Evolutionary conservation across 1,140 invertebrate genomes (phyloP), one percentile per base, ranked within the genome.

Genomic region (Palaemon carinicauda): DNA sequence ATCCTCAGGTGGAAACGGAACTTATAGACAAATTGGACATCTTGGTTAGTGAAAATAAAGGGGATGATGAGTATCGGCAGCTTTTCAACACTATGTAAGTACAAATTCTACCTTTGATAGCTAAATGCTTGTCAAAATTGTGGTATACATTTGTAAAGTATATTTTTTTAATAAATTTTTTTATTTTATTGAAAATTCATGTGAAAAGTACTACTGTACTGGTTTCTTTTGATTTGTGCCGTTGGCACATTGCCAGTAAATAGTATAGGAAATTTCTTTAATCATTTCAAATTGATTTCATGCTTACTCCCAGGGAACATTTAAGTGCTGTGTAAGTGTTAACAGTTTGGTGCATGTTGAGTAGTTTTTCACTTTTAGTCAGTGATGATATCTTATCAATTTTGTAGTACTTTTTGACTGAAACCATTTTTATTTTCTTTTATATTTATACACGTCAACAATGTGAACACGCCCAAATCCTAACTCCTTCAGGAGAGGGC

Each of bases 51-150:
- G 96, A 97, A 90, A 97, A 97, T 91, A 97, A 98, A 91, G 97
- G 97, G 0, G 97, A 98, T 90, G 96, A 97, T 90, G 96, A 98
- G 90, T 98, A 98, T 91, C 93, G 96, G 80, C 94, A 97, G 89
- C 93, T 98, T 4, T 98, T 98, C 90, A 96, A 97, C 90, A 97
- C 96, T 41, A 98, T 98, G 97, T 98, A 93, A 96, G 96, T 95
- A 24, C 51, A 51, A 3, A 41, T 54, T 21, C 3, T 50, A 52
- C n/a, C n/a, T 15, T 29, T 9, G 60, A 9, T 3, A 5, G 19
- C 5, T 79, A 52, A 7, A 52, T 50, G 31, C 24, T 12, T 60
- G 21, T 29, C 50, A 7, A 54, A 1, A n/a, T n/a, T n/a, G 24
- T 53, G 14, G 5, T 53, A 19, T 27, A 9, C 4, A 3, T 21